A percentile compares a stretch with the other conserved stretches of the same genome.
Conservation (phyloP, 1,140 invertebrate genomes). For the Lepidostoma basale region DNA sequence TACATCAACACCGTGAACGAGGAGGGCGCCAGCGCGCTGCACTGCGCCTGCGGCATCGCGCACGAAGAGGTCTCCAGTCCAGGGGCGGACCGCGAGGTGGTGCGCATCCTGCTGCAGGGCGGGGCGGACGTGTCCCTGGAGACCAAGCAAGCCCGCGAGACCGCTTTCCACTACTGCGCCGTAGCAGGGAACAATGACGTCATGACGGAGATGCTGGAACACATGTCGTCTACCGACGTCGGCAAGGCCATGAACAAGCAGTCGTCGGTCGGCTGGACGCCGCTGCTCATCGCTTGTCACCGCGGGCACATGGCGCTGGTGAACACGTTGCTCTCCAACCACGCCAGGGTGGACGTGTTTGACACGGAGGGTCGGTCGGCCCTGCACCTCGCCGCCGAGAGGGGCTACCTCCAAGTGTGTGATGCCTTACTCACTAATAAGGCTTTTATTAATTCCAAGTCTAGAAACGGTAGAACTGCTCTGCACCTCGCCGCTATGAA, state of each 20-base stretch:
- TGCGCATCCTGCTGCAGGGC: slow-evolving; percentile 84
- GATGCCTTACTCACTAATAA: slow-evolving; percentile 95
- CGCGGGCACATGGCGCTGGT: slow-evolving; percentile 82
- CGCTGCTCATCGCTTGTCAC: slow-evolving; percentile 89
- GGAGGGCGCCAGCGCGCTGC: slow-evolving; percentile 91
- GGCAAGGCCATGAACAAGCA: slow-evolving; percentile 94
- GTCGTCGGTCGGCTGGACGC: slow-evolving; percentile 92
- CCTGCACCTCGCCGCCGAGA: slow-evolving; percentile 93
- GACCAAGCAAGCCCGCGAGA: slow-evolving; percentile 88
- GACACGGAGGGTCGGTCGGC: slow-evolving; percentile 95
- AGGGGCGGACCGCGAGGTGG: slow-evolving; percentile 88
- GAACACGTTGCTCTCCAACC: slow-evolving; percentile 84
- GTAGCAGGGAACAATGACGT: slow-evolving; percentile 95
- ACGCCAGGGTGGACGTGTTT: slow-evolving; percentile 98
- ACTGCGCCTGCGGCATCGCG: slow-evolving; percentile 83
- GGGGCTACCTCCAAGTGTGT: slow-evolving; percentile 90
- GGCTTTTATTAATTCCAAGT: slow-evolving; percentile 98
- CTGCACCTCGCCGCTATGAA: slow-evolving; percentile 92
- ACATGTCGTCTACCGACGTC: slow-evolving; percentile 84
- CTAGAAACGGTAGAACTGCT: slow-evolving; percentile 80
- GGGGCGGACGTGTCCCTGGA: slow-evolving; percentile 87
- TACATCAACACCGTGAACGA: slow-evolving; percentile 85
- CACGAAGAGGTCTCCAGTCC: slow-evolving; percentile 75
- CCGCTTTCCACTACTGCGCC: slow-evolving; percentile 94
- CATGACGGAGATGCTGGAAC: slow-evolving; percentile 88